Percentiles rank a stretch among this genome's conserved stretches.
Evolutionary conservation across 2,888 invertebrate genomes (phyloP).

Genomic region (Nowickia ferox): DNA sequence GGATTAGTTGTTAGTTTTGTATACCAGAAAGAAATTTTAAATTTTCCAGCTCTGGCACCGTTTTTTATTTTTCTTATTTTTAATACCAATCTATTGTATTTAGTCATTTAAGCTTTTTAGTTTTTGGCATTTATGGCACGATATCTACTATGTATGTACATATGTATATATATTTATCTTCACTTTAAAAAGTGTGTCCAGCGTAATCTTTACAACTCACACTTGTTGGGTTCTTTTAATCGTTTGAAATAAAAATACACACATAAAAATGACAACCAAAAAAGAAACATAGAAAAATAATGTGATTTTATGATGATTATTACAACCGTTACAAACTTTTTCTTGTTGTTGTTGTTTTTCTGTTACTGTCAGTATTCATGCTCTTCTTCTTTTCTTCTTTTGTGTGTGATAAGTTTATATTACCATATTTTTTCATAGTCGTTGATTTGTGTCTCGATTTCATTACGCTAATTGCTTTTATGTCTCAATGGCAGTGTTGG

Average conservation of each 20-base stretch:
- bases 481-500: background rate
- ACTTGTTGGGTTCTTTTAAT: background rate
- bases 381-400: background rate
- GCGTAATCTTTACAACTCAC: background rate
- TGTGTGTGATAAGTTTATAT: background rate
- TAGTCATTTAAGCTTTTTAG: too few relatives aligned
- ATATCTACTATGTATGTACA: too few relatives aligned
- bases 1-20: too few relatives aligned
- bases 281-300: slow-evolving; percentile 25
- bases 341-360: slow-evolving; percentile 16
- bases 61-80: too few relatives aligned
- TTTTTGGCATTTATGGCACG: too few relatives aligned
- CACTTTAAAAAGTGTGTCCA: background rate
- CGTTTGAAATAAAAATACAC: background rate
- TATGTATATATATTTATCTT: too few relatives aligned
- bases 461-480: slow-evolving; percentile 62
- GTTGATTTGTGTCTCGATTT: slow-evolving; percentile 15
- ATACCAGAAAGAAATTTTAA: too few relatives aligned
- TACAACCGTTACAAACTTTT: background rate
- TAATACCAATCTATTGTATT: too few relatives aligned
- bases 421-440: background rate
- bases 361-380: background rate
- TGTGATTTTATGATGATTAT: slow-evolving; percentile 27
- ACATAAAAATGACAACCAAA: background rate
- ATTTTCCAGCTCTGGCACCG: too few relatives aligned